Conservation (phyloP, 2,113 vertebrate genomes). For the Lathamus discolor region DNA sequence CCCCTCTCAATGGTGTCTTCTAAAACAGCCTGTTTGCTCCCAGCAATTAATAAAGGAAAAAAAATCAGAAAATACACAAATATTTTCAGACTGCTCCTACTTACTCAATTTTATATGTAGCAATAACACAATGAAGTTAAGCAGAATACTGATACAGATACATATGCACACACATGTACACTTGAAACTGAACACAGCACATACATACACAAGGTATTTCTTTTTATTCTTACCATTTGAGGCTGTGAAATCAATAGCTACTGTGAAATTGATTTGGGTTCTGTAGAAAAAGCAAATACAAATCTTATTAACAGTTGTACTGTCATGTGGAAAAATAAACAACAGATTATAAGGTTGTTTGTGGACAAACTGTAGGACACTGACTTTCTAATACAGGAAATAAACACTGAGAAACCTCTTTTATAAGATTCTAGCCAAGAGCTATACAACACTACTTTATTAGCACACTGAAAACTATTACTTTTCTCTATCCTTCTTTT, state of each 20-base stretch:
- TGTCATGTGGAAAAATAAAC: not conserved
- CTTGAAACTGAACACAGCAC: not conserved
- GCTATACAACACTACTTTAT: not conserved
- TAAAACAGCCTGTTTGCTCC: not conserved
- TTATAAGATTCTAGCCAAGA: not conserved
- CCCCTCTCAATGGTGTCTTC: not conserved
- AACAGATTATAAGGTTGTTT: not conserved
- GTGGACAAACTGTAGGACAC: not conserved
- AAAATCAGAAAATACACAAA: not conserved
- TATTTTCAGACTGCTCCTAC: not conserved
- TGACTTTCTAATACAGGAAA: not conserved
- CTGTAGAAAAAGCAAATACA: conserved; percentile 78
- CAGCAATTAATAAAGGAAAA: not conserved
- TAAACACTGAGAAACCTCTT: not conserved
- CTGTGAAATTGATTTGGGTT: conserved; percentile 99
- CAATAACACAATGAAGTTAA: not conserved
- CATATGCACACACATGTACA: not conserved
- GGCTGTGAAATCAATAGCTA: conserved; percentile 98
- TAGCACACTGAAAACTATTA: not conserved
- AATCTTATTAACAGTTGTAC: conserved; percentile 7
- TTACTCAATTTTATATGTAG: not conserved
- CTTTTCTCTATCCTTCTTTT: not conserved
- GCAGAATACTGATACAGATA: not conserved
- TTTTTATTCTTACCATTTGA: conserved; percentile 90
- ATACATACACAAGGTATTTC: not conserved